Percentiles rank a stretch among this genome's conserved stretches.
Conservation (phyloP, 2,888 invertebrate species). For the Apodemia zela region DNA sequence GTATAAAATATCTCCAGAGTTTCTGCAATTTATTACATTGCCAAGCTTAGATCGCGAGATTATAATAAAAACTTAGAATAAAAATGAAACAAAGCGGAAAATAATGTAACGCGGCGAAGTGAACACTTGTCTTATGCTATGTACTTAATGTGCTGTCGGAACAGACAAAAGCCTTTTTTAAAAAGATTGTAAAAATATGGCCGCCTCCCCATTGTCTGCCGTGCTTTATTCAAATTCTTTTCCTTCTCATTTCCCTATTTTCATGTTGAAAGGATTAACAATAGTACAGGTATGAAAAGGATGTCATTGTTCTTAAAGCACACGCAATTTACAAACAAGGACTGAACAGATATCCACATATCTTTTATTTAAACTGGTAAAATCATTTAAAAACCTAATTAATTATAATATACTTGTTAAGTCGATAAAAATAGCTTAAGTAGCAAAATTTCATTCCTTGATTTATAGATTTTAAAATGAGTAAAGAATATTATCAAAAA, state of each 20-base stretch:
- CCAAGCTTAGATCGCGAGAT: constrained; percentile 27
- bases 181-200: constrained; percentile 70
- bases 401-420: no score
- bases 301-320: constrained; percentile 22
- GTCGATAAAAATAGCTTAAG: no score
- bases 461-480: no score
- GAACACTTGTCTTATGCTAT: constrained; percentile 70
- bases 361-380: no score
- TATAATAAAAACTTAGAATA: constrained; percentile 30
- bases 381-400: no score
- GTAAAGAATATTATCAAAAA: no score
- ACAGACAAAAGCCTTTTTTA: constrained; percentile 63
- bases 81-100: constrained; percentile 51
- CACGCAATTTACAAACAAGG: constrained; percentile 9
- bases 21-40: constrained; percentile 12
- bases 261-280: constrained; percentile 72
- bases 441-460: no score
- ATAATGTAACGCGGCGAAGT: constrained; percentile 53
- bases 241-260: constrained; percentile 71
- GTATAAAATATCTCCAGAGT: constrained; percentile 12
- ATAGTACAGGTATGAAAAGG: constrained; percentile 54
- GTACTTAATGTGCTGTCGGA: constrained; percentile 65
- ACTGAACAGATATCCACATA: not conserved
- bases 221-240: constrained; percentile 61
- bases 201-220: constrained; percentile 56